Evolutionary conservation across 2,888 invertebrate genomes (phyloP).

Genomic region (Drosophila maculinotata): DNA sequence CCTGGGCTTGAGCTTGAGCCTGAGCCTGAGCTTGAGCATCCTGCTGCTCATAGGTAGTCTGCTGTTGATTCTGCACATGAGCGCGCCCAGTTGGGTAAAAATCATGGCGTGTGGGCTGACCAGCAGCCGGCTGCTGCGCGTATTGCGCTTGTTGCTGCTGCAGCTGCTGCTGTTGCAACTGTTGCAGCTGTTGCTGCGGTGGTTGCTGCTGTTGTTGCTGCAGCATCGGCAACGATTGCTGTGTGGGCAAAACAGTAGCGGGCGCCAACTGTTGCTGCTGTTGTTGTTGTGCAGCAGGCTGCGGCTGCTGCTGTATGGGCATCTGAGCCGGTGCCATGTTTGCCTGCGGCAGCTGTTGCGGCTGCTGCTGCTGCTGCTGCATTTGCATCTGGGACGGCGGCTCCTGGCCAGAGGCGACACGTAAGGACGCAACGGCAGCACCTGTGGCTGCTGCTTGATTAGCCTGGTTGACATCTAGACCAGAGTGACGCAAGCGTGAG

Average conservation of each 20-base stretch:
- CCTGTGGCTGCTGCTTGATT: slow-evolving; percentile 17
- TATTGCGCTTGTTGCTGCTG: slow-evolving; percentile 33
- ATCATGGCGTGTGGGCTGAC: slow-evolving; percentile 63
- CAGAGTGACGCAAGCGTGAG: slow-evolving; percentile 57
- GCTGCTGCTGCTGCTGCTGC: slow-evolving; percentile 26
- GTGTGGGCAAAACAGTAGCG: slow-evolving; percentile 31
- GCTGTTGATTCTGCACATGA: slow-evolving; percentile 52
- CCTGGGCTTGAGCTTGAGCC: slow-evolving; percentile 17
- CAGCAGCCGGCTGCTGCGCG: slow-evolving; percentile 58
- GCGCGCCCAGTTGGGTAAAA: slow-evolving; percentile 49
- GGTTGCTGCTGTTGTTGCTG: slow-evolving; percentile 36
- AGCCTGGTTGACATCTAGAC: slow-evolving; percentile 37
- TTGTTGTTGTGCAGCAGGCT: slow-evolving; percentile 18
- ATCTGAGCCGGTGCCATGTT: too few species aligned
- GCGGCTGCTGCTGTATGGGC: slow-evolving; percentile 28
- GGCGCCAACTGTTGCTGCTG: slow-evolving; percentile 30
- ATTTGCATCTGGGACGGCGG: slow-evolving; percentile 24
- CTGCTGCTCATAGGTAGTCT: slow-evolving; percentile 37
- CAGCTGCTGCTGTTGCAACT: slow-evolving; percentile 20
- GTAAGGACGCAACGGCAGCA: slow-evolving; percentile 38
- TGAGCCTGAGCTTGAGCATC: slow-evolving; percentile 23
- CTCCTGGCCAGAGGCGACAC: slow-evolving; percentile 58
- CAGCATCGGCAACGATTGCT: slow-evolving; percentile 26
- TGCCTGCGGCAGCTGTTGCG: slow-evolving; percentile 13
- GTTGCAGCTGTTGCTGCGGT: slow-evolving; percentile 32